Conservation (phyloP, 2,113 vertebrate species). For the Myiozetetes cayanensis region DNA sequence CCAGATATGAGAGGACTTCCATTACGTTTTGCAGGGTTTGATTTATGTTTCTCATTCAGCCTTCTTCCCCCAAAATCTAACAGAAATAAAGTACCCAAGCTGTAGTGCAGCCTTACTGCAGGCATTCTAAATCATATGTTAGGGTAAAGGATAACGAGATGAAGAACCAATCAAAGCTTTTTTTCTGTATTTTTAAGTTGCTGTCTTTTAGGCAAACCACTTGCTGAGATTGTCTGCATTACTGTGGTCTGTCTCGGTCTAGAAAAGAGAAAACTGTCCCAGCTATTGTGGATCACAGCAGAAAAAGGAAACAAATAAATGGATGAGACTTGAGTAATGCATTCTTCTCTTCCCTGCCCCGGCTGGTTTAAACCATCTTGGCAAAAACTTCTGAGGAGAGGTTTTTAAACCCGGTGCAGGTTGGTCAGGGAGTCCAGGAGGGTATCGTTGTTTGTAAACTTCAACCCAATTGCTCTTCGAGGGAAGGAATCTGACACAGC, state of each 20-base stretch:
- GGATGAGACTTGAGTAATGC: slow-evolving; percentile 37
- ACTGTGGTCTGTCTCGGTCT: slow-evolving; percentile 61
- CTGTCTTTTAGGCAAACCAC: slow-evolving; percentile 43
- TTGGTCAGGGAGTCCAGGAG: slow-evolving; percentile 25
- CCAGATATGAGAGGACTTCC: not conserved
- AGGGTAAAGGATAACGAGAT: not conserved
- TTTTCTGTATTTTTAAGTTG: slow-evolving; percentile 13
- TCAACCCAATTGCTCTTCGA: slow-evolving; percentile 21
- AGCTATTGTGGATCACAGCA: slow-evolving; percentile 38
- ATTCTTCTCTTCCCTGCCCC: slow-evolving; percentile 14
- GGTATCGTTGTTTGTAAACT: slow-evolving; percentile 58
- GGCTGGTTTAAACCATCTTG: slow-evolving; percentile 36
- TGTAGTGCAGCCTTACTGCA: not conserved
- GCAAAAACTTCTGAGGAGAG: slow-evolving; percentile 9
- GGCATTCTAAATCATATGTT: not conserved
- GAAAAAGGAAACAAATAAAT: slow-evolving; percentile 53
- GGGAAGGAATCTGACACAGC: not conserved
- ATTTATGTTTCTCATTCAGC: not conserved
- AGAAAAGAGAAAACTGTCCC: slow-evolving; percentile 56
- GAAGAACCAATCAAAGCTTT: not conserved
- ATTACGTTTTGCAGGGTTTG: not conserved
- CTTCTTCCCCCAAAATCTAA: not conserved
- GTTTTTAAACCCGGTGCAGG: not conserved
- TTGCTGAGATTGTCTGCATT: slow-evolving; percentile 63
- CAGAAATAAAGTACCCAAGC: not conserved